phyloP scores from a whole-genome alignment of 2,888 invertebrate species.

The Drosophila bunnanda region DNA sequence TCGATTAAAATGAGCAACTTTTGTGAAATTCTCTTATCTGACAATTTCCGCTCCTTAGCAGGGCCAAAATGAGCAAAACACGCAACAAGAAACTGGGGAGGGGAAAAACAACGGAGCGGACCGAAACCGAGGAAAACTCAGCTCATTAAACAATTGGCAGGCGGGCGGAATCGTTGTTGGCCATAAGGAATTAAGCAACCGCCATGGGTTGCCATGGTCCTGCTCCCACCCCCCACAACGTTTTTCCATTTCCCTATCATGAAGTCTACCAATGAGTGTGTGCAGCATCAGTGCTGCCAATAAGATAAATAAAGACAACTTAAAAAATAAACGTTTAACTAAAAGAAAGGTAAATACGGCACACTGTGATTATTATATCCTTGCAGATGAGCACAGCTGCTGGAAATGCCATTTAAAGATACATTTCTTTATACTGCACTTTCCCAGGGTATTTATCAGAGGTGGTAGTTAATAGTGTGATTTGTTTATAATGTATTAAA shows the following conservation, averaged over 20 bases:
- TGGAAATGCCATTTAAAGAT: background rate
- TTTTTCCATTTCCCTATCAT: slow-evolving; percentile 51
- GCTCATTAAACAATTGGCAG: slow-evolving; percentile 78
- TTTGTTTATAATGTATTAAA: too few relatives aligned
- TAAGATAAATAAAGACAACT: background rate
- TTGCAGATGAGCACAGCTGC: background rate
- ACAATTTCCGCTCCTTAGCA: slow-evolving; percentile 67
- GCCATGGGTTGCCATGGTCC: slow-evolving; percentile 35
- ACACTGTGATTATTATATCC: background rate
- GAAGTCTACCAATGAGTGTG: slow-evolving; percentile 33
- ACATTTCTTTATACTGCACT: background rate
- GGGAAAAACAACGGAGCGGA: slow-evolving; percentile 32
- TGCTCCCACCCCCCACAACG: background rate
- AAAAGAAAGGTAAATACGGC: background rate
- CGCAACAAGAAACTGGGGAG: slow-evolving; percentile 37
- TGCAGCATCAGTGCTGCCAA: background rate
- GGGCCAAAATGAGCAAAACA: slow-evolving; percentile 41
- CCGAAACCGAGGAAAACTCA: slow-evolving; percentile 58
- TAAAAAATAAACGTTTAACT: background rate
- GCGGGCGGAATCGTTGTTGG: slow-evolving; percentile 43
- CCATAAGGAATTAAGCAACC: slow-evolving; percentile 62
- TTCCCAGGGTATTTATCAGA: background rate
- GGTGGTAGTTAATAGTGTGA: background rate
- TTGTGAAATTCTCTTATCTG: slow-evolving; percentile 68
- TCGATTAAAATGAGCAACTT: slow-evolving; percentile 76